Percentiles rank a stretch among this genome's conserved stretches.
These are phyloP conservation scores for Oryctes rhinoceros DNA, from an alignment of 1,140 invertebrate species.

Conservation along the genomic window DNA sequence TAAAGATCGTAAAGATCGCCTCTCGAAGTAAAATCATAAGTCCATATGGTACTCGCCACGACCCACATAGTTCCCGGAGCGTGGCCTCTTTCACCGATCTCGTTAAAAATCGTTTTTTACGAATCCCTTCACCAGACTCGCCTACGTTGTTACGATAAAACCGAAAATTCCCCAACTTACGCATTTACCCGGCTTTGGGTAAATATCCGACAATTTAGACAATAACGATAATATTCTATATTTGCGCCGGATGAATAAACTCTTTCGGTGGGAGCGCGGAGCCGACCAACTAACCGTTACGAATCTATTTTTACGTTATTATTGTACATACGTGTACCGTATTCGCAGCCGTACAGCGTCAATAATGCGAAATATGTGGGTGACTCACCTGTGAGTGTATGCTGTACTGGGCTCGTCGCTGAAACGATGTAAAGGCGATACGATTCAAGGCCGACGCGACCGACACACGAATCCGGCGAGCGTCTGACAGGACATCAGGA, in stretches of 20 bases:
- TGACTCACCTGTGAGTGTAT: not conserved
- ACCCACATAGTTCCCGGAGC: too few relatives aligned
- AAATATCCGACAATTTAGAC: not conserved
- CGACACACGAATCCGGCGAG: not conserved
- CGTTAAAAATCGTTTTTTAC: too few relatives aligned
- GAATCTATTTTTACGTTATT: not conserved
- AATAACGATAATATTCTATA: not conserved
- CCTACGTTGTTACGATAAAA: too few relatives aligned
- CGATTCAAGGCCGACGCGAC: not conserved
- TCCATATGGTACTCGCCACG: not conserved
- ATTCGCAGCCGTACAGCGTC: not conserved
- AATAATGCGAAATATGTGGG: not conserved
- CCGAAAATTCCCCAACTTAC: not conserved
- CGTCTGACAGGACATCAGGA: conserved; percentile 36
- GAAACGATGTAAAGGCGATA: not conserved
- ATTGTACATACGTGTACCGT: not conserved
- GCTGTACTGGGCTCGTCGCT: not conserved
- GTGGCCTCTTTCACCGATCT: too few relatives aligned
- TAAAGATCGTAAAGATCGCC: not conserved
- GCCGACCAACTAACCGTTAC: not conserved
- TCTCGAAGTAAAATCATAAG: not conserved
- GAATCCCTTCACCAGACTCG: too few relatives aligned
- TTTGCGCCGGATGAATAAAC: not conserved
- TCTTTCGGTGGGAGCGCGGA: not conserved
- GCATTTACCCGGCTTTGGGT: too few relatives aligned